A percentile compares a stretch with the other conserved stretches of the same genome.
These are phyloP conservation scores for Sesia apiformis DNA, from an alignment of 2,888 invertebrate species.

Conservation along the genomic window DNA sequence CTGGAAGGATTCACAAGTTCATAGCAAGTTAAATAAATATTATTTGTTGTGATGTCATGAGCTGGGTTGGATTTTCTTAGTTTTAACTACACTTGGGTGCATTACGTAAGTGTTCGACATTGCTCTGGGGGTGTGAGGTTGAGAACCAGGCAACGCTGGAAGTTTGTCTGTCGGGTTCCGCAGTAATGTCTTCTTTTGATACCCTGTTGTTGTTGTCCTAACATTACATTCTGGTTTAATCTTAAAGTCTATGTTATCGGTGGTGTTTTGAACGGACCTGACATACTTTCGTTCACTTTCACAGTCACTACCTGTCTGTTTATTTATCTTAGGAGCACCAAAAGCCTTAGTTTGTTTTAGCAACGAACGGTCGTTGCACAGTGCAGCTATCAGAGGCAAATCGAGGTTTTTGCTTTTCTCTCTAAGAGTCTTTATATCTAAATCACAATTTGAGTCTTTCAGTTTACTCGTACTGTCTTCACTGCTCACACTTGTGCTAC, in stretches of 20 bases:
- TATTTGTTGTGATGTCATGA: slow-evolving; percentile 42
- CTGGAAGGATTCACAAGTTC: slow-evolving; percentile 67
- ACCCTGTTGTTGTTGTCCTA: slow-evolving; percentile 80
- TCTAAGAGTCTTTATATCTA: slow-evolving; percentile 87
- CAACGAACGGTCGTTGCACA: slow-evolving; percentile 93
- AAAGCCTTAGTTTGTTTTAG: slow-evolving; percentile 92
- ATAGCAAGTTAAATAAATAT: slow-evolving; percentile 9
- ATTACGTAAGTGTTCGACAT: slow-evolving; percentile 83
- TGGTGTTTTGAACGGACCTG: slow-evolving; percentile 57
- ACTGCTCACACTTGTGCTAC: slow-evolving; percentile 30
- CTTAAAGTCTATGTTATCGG: slow-evolving; percentile 61
- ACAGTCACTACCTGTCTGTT: slow-evolving; percentile 55
- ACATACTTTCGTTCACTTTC: slow-evolving; percentile 60
- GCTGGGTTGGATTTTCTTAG: slow-evolving; percentile 58
- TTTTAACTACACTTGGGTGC: slow-evolving; percentile 60
- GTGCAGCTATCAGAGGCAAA: slow-evolving; percentile 92
- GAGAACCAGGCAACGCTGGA: slow-evolving; percentile 77
- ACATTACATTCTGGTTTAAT: slow-evolving; percentile 66
- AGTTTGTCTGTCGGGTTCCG: slow-evolving; percentile 86
- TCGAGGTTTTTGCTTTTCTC: slow-evolving; percentile 93
- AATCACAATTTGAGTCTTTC: slow-evolving; percentile 64
- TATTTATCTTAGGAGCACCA: slow-evolving; percentile 80
- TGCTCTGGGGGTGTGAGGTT: slow-evolving; percentile 72
- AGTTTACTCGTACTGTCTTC: slow-evolving; percentile 43
- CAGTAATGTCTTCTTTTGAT: slow-evolving; percentile 62